Base-by-base conservation (phyloP, 2,888 invertebrate species). In the Pemphredon lugubris region DNA sequence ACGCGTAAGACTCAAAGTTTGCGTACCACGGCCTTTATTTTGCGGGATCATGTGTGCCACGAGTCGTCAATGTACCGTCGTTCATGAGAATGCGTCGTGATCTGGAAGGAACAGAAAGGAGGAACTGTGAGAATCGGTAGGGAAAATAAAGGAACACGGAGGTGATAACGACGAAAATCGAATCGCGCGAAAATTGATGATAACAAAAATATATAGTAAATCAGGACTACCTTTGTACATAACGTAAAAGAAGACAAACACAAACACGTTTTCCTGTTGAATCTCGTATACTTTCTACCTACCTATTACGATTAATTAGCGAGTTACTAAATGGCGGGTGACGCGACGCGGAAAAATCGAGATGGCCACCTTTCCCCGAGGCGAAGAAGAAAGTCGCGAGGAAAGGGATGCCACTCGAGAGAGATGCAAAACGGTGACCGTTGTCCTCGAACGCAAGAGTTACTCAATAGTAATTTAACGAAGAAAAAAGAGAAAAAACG, bases 151-250 rank as follows among this genome's bases (percentile, higher is more conserved):
- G 5, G 11, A 44, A n/a, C n/a, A n/a, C n/a, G n/a, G n/a, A n/a
- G n/a, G n/a, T n/a, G n/a, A n/a, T n/a, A n/a, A n/a, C n/a, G n/a
- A 7, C 21, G 1, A 2, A 18, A 34, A 21, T 23, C n/a, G n/a
- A n/a, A n/a, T n/a, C n/a, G n/a, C n/a, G n/a, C n/a, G n/a, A n/a
- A n/a, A n/a, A n/a, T n/a, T n/a, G n/a, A n/a, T n/a, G n/a, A n/a
- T n/a, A n/a, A n/a, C n/a, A n/a, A n/a, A n/a, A n/a, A n/a, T n/a
- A n/a, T n/a, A n/a, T n/a, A n/a, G n/a, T 59, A 13, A 48, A 61
- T 47, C 40, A 37, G 21, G 18, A 23, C 34, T 58, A 59, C 34
- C 57, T 69, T 59, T 72, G 70, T 72, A 72, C 37, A 69, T 69
- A 55, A 26, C 26, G 21, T 50, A 64, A 57, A 23, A 42, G 47